Percentiles rank a stretch among this genome's conserved stretches.
Evolutionary conservation across 2,797 vertebrate genomes (phyloP).

Genomic region (Psittacula echo): DNA sequence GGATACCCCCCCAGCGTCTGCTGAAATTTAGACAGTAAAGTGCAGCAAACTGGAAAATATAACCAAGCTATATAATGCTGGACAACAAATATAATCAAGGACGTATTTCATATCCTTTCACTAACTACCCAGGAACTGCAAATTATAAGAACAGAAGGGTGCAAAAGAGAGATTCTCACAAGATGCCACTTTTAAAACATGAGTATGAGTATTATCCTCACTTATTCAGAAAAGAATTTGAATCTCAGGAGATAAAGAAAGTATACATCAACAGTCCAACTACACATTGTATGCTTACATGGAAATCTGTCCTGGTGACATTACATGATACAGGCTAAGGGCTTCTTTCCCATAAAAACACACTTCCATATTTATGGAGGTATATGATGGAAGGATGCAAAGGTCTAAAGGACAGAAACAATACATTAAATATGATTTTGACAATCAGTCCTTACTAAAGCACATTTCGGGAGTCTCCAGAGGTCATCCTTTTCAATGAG

Average conservation of each 20-base stretch:
- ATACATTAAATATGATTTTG: not conserved
- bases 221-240: not conserved
- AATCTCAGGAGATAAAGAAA: not conserved
- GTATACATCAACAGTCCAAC: rapidly evolving
- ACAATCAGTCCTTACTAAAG: not conserved
- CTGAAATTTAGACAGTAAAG: not conserved
- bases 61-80: not conserved
- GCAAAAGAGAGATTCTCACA: not conserved
- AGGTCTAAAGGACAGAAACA: not conserved
- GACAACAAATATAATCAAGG: not conserved
- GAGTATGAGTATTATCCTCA: not conserved
- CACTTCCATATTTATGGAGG: not conserved
- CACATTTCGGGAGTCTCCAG: not conserved
- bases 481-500: not conserved
- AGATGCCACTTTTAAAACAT: not conserved
- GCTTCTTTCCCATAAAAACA: not conserved
- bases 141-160: not conserved
- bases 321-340: not conserved
- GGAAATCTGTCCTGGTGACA: not conserved
- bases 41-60: not conserved
- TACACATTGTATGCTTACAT: rapidly evolving
- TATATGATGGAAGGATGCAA: not conserved
- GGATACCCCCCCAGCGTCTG: not conserved
- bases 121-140: not conserved
- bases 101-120: not conserved